A percentile compares a stretch with the other conserved stretches of the same genome.
Evolutionary conservation across 2,797 vertebrate species (phyloP).

Genomic region (Urosaurus nigricauda): DNA sequence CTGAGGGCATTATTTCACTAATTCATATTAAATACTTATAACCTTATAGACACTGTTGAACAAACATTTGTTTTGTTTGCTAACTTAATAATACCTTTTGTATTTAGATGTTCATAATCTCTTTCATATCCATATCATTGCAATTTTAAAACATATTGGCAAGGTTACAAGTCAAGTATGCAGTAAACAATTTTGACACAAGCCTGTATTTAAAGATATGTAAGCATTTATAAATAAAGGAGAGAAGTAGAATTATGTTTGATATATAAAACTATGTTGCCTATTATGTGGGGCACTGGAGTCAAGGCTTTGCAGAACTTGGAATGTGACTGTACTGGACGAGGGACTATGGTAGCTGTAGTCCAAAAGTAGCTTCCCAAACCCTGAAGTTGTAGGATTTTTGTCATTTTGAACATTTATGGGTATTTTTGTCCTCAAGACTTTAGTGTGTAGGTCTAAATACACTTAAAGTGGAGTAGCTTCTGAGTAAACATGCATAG

Average conservation of each 20-base stretch:
- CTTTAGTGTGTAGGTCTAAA: no score
- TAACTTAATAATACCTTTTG: conserved; percentile 48
- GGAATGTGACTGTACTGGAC: no score
- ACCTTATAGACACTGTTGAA: background rate
- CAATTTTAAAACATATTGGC: background rate
- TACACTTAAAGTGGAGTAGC: no score
- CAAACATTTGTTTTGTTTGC: conserved; percentile 35
- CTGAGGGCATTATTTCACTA: rapidly evolving
- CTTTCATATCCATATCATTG: background rate
- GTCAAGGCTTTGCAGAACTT: background rate
- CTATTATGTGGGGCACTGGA: background rate
- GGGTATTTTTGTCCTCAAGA: background rate
- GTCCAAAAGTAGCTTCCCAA: no score
- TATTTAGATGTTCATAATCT: background rate
- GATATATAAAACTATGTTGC: background rate
- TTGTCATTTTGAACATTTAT: background rate
- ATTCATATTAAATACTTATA: conserved; percentile 48
- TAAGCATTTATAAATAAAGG: background rate
- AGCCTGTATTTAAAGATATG: background rate
- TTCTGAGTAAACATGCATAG: no score
- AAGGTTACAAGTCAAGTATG: rapidly evolving
- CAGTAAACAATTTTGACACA: background rate
- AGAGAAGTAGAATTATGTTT: background rate
- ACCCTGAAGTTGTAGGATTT: background rate
- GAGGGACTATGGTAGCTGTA: no score